Conservation (phyloP, 1,140 invertebrate species). For the Drosophila cardini region DNA sequence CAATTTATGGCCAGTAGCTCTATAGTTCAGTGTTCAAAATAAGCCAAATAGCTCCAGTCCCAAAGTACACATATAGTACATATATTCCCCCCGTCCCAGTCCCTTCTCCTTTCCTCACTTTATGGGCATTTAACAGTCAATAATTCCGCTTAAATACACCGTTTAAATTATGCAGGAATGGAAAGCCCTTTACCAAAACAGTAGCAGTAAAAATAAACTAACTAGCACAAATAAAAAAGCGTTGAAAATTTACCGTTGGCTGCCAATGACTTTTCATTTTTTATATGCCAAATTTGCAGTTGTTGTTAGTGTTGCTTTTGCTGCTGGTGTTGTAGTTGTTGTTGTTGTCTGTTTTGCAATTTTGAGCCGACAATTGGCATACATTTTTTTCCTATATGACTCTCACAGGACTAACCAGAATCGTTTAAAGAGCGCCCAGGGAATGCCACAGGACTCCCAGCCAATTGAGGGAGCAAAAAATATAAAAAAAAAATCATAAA, state of each 20-base stretch:
- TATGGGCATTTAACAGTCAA: conserved; percentile 61
- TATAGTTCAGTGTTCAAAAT: background rate
- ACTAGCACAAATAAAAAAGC: conserved; percentile 38
- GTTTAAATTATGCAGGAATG: conserved; percentile 68
- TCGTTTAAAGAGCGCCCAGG: conserved; percentile 74
- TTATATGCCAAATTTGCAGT: conserved; percentile 41
- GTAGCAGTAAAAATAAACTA: conserved; percentile 30
- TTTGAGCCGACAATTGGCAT: conserved; percentile 50
- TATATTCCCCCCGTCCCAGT: background rate
- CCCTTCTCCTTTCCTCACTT: background rate
- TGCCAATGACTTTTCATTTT: conserved; percentile 66
- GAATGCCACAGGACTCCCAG: conserved; percentile 49
- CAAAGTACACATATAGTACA: conserved; percentile 1
- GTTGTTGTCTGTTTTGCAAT: conserved; percentile 37
- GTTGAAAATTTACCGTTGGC: conserved; percentile 59
- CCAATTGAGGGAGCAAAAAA: conserved; percentile 29
- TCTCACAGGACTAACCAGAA: conserved; percentile 38
- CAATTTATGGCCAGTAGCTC: background rate
- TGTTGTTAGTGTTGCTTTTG: too few species aligned
- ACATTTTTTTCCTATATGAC: conserved; percentile 28
- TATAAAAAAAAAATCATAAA: background rate
- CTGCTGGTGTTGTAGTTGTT: conserved; percentile 42
- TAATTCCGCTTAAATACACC: conserved; percentile 75
- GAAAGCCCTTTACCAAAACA: conserved; percentile 33
- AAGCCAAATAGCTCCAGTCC: background rate